Evolutionary conservation across 1,140 invertebrate species (phyloP).

Genomic region (Platorchestia sp.): DNA sequence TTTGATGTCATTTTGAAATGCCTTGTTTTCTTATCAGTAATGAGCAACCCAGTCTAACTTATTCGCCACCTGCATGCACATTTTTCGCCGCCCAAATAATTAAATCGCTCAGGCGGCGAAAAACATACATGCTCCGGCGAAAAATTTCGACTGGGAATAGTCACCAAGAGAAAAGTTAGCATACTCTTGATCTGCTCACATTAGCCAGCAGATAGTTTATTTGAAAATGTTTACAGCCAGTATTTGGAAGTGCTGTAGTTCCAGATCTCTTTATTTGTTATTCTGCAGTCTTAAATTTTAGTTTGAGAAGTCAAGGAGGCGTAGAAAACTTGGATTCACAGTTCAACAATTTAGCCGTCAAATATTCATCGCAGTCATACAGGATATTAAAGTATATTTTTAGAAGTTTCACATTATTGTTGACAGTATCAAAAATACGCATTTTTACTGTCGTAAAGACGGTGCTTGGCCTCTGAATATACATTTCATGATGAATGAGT

Average conservation of each 20-base stretch:
- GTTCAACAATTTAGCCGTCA: neutral
- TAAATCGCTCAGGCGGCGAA: too few species aligned
- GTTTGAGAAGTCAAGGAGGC: neutral
- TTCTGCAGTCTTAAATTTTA: neutral
- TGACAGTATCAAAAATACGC: neutral
- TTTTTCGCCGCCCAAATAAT: too few species aligned
- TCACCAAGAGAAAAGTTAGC: neutral
- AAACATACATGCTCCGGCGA: too few species aligned
- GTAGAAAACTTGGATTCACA: neutral
- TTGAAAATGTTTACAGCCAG: neutral
- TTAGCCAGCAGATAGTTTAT: neutral
- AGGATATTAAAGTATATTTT: too few species aligned
- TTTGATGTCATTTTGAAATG: too few species aligned
- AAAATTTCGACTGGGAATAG: too few species aligned
- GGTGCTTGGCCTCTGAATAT: neutral
- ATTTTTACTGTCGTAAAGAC: neutral
- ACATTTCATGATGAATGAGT: neutral
- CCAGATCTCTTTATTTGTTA: neutral
- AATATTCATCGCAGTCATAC: neutral
- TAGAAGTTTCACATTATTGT: too few species aligned
- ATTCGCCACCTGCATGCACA: too few species aligned
- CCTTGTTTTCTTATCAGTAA: too few species aligned
- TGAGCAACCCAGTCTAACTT: too few species aligned
- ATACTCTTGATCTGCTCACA: neutral
- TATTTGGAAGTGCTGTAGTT: neutral